Base-by-base conservation (phyloP, 1,140 invertebrate genomes). In the Chelonus insularis region DNA sequence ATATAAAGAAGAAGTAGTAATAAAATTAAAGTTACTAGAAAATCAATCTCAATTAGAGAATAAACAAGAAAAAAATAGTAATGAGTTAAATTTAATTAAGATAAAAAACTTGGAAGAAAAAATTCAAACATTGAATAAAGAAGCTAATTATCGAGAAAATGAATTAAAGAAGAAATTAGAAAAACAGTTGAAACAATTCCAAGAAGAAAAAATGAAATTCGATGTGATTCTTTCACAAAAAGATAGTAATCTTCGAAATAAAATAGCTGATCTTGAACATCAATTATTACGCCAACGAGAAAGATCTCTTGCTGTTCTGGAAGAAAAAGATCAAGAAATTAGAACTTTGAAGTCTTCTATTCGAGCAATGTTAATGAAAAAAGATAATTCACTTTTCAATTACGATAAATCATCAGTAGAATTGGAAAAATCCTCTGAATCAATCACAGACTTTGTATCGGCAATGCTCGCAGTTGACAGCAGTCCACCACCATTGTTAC, bases 301-400 rank as follows among this genome's bases (percentile, higher is more conserved):
- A 54, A 78, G 92, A 51, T 92, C 92, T 11, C 80, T 93, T 5
- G 84, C 85, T 1, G 74, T 94, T 5, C 76, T 95, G 4, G 87
- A 90, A 23, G 92, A 94, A 68, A 92, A 93, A 54, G 91, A 94
- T 68, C 85, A 87, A 64, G 91, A 93, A 72, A 88, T 95, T 37
- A 79, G 86, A 43, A 83, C 86, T 1, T 70, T 91, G 11, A 86
- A 87, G 66, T 77, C 85, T 6, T 84, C 84, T 2, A 85, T 88
- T 58, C 82, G 85, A 52, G 76, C 84, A n/a, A 76, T 79, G 62
- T 66, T 82, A 36, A 79, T 79, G 37, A 80, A 69, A 56, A 76
- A 68, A 69, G 62, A 64, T 6, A 62, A 52, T 18, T 9, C 16
- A 9, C 23, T 16, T 23, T 41, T 34, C 9, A 39, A n/a, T 4